These are phyloP conservation scores for Psittacula derbiana DNA, from an alignment of 2,797 vertebrate species.

Conservation along the genomic window DNA sequence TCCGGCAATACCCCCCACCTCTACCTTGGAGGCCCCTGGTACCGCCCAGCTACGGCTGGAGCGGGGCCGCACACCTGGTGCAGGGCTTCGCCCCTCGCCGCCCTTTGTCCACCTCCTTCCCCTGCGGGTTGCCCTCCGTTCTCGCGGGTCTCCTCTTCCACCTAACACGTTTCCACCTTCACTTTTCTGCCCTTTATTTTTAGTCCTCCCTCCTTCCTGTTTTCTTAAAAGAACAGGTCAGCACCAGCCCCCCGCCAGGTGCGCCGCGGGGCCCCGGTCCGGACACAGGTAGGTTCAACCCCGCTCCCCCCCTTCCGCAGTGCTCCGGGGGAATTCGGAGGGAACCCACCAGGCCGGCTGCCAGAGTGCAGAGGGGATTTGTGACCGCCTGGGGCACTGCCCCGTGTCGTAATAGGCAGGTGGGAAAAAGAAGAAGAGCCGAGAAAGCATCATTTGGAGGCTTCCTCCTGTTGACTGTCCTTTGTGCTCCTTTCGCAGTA, in stretches of 20 bases:
- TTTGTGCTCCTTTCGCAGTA: neutral
- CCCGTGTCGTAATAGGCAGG: neutral
- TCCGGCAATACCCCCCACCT: neutral
- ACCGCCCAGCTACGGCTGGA: neutral
- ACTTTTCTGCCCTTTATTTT: neutral
- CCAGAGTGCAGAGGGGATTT: neutral
- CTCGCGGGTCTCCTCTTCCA: neutral
- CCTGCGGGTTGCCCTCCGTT: neutral
- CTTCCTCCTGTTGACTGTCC: neutral
- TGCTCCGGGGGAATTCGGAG: accelerated
- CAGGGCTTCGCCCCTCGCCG: neutral
- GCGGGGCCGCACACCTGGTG: neutral
- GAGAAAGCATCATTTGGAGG: neutral
- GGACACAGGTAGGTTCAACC: neutral
- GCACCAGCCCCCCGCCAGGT: neutral
- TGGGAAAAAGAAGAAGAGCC: neutral
- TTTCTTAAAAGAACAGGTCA: neutral
- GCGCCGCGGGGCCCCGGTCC: neutral
- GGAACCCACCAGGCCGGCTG: accelerated
- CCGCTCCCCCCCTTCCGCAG: accelerated
- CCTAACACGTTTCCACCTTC: neutral
- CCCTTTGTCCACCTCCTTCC: neutral
- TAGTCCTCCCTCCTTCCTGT: accelerated
- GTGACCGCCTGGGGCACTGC: neutral
- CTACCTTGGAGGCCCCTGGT: neutral